Conservation (phyloP, 2,113 vertebrate genomes). For the Stigmatopora nigra region DNA sequence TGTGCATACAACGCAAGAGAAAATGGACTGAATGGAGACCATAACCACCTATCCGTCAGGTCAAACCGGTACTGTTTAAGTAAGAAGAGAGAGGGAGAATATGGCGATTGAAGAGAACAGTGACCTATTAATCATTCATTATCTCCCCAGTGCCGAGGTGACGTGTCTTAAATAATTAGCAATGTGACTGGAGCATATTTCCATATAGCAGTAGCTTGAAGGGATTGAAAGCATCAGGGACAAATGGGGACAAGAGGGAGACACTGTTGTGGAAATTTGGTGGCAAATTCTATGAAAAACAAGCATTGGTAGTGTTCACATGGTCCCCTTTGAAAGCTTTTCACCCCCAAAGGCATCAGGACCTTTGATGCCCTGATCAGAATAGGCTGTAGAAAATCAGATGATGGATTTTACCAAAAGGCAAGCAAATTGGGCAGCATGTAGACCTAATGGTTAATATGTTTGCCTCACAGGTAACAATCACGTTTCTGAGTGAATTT, state of each 20-base stretch:
- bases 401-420: background rate
- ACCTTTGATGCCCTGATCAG: background rate
- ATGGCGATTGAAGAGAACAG: conserved; percentile 41
- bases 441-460: too few relatives aligned
- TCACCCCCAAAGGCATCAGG: background rate
- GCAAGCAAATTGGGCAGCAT: background rate
- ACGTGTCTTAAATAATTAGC: conserved; percentile 72
- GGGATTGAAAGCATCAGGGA: conserved; percentile 55
- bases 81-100: conserved; percentile 34
- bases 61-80: conserved; percentile 43
- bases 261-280: background rate
- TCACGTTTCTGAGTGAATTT: too few relatives aligned
- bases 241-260: conserved; percentile 34
- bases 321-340: background rate
- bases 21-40: conserved; percentile 33
- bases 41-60: conserved; percentile 36
- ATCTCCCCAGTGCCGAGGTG: conserved; percentile 64
- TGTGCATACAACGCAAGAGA: conserved; percentile 8
- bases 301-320: background rate
- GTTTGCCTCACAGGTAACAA: too few relatives aligned
- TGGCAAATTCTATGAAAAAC: background rate
- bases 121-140: conserved; percentile 74
- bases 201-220: conserved; percentile 59
- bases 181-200: conserved; percentile 67
- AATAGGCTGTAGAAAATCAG: background rate